Conservation (phyloP, 2,797 vertebrate species). For the Sebastes miniatus region DNA sequence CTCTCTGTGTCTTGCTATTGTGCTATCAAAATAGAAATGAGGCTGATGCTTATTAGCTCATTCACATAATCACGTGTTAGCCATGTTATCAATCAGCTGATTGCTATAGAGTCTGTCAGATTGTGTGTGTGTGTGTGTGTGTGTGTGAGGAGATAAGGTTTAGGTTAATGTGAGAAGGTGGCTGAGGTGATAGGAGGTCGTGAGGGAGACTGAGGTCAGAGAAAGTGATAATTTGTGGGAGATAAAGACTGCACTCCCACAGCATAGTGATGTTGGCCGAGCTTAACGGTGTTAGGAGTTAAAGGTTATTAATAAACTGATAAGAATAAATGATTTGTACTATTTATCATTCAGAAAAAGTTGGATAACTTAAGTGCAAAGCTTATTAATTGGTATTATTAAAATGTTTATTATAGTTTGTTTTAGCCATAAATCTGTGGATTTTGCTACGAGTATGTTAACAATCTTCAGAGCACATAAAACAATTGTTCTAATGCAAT, state of each 20-base stretch:
- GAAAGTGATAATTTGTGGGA: conserved; percentile 63
- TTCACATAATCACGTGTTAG: conserved; percentile 46
- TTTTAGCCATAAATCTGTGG: not conserved
- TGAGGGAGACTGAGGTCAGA: conserved; percentile 39
- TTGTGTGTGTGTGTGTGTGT: conserved; percentile 18
- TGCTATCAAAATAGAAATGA: conserved; percentile 24
- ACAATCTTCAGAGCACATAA: not conserved
- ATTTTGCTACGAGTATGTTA: not conserved
- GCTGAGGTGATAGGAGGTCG: conserved; percentile 40
- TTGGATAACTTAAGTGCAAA: not conserved
- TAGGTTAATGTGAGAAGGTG: conserved; percentile 64
- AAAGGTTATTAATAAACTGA: not conserved
- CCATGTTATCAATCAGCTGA: conserved; percentile 55
- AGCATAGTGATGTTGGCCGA: not conserved
- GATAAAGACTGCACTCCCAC: conserved; percentile 43
- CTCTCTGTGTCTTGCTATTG: conserved; percentile 8
- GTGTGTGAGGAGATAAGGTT: conserved; percentile 65
- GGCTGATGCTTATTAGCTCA: conserved; percentile 12
- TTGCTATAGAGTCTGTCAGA: conserved; percentile 36
- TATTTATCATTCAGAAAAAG: not conserved
- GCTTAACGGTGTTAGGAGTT: not conserved
- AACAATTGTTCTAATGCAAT: not conserved
- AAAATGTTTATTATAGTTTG: not conserved
- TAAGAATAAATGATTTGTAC: not conserved
- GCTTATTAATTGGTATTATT: not conserved